Evolutionary conservation across 2,797 vertebrate species (phyloP).

Genomic region (Pipistrellus pygmaeus): DNA sequence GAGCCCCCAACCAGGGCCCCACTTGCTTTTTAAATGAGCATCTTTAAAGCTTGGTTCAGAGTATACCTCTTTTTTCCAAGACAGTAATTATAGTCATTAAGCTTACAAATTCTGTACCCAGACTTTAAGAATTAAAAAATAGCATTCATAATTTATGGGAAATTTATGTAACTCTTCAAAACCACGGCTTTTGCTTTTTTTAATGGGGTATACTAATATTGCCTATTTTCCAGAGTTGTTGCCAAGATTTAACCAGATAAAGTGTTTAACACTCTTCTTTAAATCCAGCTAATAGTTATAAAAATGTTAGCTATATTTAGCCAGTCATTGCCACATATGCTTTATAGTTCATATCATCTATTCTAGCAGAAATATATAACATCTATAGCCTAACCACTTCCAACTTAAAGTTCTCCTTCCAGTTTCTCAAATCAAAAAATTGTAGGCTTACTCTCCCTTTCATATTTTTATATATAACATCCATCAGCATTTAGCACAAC

Average conservation of each 20-base stretch:
- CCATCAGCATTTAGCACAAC: not conserved
- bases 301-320: not conserved
- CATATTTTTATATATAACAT: not conserved
- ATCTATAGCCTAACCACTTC: not conserved
- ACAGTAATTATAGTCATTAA: not conserved
- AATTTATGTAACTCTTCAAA: not conserved
- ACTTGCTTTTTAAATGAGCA: not conserved
- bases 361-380: not conserved
- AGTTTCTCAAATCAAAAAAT: not conserved
- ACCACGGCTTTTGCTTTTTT: not conserved
- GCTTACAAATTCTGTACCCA: not conserved
- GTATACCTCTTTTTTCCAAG: not conserved
- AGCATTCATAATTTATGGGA: not conserved
- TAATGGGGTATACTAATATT: not conserved
- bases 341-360: not conserved
- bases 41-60: not conserved
- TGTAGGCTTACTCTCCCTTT: not conserved
- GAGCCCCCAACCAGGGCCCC: not conserved
- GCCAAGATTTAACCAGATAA: not conserved
- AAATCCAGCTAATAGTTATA: not conserved
- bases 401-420: not conserved
- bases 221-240: not conserved
- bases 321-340: not conserved
- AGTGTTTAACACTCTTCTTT: not conserved
- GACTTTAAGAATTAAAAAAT: conserved; percentile 4